Conservation (phyloP, 2,888 invertebrate genomes). For the Carterocephalus palaemon region DNA sequence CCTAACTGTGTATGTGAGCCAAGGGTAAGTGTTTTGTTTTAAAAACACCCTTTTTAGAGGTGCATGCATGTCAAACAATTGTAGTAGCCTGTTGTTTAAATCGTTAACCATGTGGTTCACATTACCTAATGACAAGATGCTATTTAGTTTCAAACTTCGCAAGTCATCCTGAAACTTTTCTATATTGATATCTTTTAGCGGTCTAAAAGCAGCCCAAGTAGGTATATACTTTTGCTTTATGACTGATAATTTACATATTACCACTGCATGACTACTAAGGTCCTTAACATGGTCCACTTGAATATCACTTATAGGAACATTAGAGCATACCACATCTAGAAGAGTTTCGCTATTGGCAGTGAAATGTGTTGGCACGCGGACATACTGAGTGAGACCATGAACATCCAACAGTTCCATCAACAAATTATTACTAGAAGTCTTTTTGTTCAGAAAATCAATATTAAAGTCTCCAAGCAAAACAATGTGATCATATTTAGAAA, state of each 20-base stretch:
- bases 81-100: constrained; percentile 1
- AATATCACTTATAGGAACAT: background rate
- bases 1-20: constrained; percentile 12
- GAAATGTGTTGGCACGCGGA: background rate
- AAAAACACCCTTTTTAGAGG: no score
- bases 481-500: background rate
- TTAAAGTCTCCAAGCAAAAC: background rate
- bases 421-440: background rate
- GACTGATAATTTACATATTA: constrained; percentile 3
- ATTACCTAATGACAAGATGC: background rate
- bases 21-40: background rate
- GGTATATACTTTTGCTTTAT: background rate
- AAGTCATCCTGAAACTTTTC: background rate
- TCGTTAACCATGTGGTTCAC: background rate
- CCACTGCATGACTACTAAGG: constrained; percentile 3
- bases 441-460: background rate
- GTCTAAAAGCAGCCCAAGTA: background rate
- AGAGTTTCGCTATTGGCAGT: constrained; percentile 4
- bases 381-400: background rate
- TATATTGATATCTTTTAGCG: background rate
- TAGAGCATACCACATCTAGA: constrained; percentile 4
- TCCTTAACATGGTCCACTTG: background rate
- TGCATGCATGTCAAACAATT: no score
- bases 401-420: background rate
- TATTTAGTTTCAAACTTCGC: background rate